phyloP scores from a whole-genome alignment of 1,140 invertebrate species.

The Nixonia krombeini region DNA sequence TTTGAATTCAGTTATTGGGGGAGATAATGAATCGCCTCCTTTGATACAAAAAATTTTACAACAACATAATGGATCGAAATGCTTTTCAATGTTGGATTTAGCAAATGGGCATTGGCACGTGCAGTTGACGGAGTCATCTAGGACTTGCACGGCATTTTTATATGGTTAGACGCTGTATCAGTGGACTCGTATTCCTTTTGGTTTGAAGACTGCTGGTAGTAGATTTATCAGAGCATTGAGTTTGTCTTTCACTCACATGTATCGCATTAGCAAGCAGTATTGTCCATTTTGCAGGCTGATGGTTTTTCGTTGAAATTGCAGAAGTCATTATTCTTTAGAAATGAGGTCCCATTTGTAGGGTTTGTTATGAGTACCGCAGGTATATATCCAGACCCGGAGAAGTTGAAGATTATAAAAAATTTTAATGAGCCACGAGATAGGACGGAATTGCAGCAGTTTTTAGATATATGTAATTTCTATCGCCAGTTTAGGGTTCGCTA shows the following conservation, averaged over 20 bases:
- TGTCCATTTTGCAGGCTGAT: neutral
- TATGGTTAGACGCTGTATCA: constrained; percentile 3
- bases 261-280: neutral
- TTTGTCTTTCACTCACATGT: neutral
- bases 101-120: constrained; percentile 27
- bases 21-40: constrained; percentile 39
- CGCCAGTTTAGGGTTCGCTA: constrained; percentile 22
- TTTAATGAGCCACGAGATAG: constrained; percentile 24
- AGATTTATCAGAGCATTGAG: constrained; percentile 13
- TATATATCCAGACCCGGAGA: neutral
- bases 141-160: constrained; percentile 12
- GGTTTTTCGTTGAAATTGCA: neutral
- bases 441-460: constrained; percentile 23
- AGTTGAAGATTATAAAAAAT: constrained; percentile 9
- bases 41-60: constrained; percentile 24
- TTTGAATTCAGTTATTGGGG: constrained; percentile 33
- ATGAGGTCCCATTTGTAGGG: neutral
- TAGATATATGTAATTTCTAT: constrained; percentile 35
- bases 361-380: neutral
- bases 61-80: constrained; percentile 5
- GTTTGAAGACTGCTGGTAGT: constrained; percentile 5
- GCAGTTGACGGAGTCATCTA: constrained; percentile 13
- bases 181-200: constrained; percentile 15
- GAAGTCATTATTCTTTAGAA: neutral
- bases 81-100: constrained; percentile 43